phyloP scores from a whole-genome alignment of 2,113 vertebrate genomes.

The Dromiciops gliroides region DNA sequence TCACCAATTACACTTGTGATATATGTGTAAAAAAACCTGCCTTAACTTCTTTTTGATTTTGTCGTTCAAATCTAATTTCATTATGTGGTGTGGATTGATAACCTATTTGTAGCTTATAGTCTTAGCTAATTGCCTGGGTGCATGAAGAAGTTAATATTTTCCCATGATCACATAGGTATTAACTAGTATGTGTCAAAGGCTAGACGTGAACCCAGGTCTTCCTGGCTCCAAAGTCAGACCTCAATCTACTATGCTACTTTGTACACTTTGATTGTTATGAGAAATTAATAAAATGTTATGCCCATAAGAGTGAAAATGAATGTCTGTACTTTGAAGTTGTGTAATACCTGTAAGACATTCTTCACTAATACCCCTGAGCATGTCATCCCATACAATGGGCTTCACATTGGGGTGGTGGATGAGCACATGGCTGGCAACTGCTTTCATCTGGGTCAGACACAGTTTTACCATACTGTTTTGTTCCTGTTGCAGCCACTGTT shows the following conservation, averaged over 20 bases:
- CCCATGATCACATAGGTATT: not conserved
- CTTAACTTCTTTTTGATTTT: not conserved
- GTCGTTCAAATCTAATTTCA: not conserved
- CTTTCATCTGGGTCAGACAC: slow-evolving; percentile 90
- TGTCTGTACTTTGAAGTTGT: slow-evolving; percentile 5
- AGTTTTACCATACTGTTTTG: slow-evolving; percentile 86
- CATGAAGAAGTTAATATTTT: not conserved
- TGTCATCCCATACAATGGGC: slow-evolving; percentile 96
- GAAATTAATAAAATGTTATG: not conserved
- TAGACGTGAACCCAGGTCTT: not conserved
- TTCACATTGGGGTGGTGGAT: slow-evolving; percentile 84
- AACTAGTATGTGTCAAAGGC: not conserved
- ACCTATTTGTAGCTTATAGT: not conserved
- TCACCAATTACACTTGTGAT: not conserved
- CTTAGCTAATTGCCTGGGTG: not conserved
- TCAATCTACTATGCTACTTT: not conserved
- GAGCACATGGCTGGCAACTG: slow-evolving; percentile 86
- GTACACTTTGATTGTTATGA: not conserved
- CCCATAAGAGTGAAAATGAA: not conserved
- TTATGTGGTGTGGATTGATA: not conserved
- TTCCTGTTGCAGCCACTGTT: slow-evolving; percentile 86
- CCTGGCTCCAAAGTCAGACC: not conserved
- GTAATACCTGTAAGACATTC: slow-evolving; percentile 89
- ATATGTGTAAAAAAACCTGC: not conserved
- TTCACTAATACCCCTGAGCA: slow-evolving; percentile 90